These are phyloP conservation scores for Cryptophagus acutangulus DNA, from an alignment of 2,888 invertebrate genomes.

Conservation along the genomic window DNA sequence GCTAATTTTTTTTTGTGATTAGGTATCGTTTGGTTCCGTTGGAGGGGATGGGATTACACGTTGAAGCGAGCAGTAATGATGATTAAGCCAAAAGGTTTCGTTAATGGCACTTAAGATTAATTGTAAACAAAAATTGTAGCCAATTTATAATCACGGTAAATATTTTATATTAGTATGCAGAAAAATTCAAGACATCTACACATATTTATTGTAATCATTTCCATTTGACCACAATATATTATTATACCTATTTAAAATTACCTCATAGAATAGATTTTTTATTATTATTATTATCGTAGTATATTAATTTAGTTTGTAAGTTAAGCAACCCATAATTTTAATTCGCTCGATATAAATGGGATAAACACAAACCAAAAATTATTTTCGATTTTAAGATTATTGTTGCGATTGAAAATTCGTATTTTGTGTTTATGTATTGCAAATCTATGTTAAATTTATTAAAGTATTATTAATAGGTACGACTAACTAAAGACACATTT, in stretches of 20 bases:
- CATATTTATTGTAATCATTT: constrained; percentile 25
- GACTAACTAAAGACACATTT: neutral
- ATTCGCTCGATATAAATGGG: neutral
- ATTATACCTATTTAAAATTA: constrained; percentile 19
- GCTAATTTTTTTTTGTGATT: too few relatives aligned
- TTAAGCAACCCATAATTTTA: neutral
- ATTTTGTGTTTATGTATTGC: neutral
- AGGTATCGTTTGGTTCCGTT: constrained; percentile 93
- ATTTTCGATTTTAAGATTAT: too few relatives aligned
- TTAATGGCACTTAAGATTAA: constrained; percentile 40
- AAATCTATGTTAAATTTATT: neutral
- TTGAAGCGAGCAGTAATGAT: constrained; percentile 85
- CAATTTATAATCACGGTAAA: constrained; percentile 39
- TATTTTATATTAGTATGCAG: too few relatives aligned
- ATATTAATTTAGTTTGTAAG: neutral
- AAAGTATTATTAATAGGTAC: too few relatives aligned
- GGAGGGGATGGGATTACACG: constrained; percentile 94
- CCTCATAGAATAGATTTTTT: constrained; percentile 18
- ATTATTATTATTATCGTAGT: neutral
- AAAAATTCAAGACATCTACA: constrained; percentile 12
- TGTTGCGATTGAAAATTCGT: neutral
- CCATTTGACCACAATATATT: constrained; percentile 1
- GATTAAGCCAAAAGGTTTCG: constrained; percentile 76
- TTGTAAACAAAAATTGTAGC: constrained; percentile 20
- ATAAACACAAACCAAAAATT: too few relatives aligned